Conservation (phyloP, 1,140 invertebrate genomes). For the Zaprionus lachaisei region DNA sequence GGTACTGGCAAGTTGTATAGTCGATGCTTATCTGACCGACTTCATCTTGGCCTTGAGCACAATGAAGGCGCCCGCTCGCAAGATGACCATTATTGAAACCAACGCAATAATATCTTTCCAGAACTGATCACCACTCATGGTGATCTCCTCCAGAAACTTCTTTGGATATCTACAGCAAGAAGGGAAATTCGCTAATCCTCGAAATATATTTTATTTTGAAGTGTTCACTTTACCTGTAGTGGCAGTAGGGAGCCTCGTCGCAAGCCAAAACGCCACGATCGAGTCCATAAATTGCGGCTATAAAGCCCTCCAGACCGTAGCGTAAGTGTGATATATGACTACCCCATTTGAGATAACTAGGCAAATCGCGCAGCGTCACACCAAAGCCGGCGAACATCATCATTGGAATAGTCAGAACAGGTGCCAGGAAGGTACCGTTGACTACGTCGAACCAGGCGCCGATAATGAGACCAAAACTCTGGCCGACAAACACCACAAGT, state of each 20-base stretch:
- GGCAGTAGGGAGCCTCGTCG: slow-evolving; percentile 88
- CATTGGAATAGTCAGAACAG: slow-evolving; percentile 91
- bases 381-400: slow-evolving; percentile 96
- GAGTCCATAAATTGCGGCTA: slow-evolving; percentile 93
- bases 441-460: slow-evolving; percentile 93
- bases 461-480: slow-evolving; percentile 94
- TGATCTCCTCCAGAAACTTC: slow-evolving; percentile 91
- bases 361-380: slow-evolving; percentile 90
- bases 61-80: slow-evolving; percentile 91
- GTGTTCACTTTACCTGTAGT: slow-evolving; percentile 87
- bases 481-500: slow-evolving; percentile 93
- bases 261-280: slow-evolving; percentile 88
- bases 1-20: slow-evolving; percentile 69
- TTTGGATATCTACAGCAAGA: slow-evolving; percentile 86
- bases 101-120: slow-evolving; percentile 93
- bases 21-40: slow-evolving; percentile 65
- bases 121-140: slow-evolving; percentile 92
- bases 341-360: slow-evolving; percentile 93
- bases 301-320: slow-evolving; percentile 94
- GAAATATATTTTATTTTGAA: background rate
- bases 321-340: slow-evolving; percentile 94
- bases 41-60: slow-evolving; percentile 87
- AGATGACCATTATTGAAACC: slow-evolving; percentile 88
- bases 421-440: slow-evolving; percentile 93
- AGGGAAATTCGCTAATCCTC: slow-evolving; percentile 17